Conservation (phyloP, 2,113 vertebrate species). For the Melanerpes aurifrons region DNA sequence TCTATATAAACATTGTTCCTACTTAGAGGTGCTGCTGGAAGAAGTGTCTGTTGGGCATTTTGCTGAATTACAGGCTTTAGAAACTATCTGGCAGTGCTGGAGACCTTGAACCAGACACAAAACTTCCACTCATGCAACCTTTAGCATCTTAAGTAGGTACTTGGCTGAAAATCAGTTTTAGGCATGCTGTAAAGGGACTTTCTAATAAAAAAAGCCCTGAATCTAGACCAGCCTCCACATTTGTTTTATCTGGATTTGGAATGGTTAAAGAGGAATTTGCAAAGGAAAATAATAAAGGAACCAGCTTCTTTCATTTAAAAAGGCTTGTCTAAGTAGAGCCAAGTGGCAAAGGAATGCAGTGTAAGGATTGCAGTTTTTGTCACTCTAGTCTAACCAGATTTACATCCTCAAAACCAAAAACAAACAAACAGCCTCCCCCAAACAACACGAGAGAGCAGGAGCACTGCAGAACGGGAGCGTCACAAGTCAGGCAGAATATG, state of each 20-base stretch:
- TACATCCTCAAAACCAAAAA: constrained; percentile 40
- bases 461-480: background rate
- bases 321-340: constrained; percentile 20
- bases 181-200: constrained; percentile 2
- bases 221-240: background rate
- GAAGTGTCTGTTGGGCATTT: constrained; percentile 27
- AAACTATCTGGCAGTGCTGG: constrained; percentile 40
- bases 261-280: constrained; percentile 33
- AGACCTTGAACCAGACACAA: constrained; percentile 8
- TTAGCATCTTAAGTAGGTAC: constrained; percentile 16
- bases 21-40: constrained; percentile 32
- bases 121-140: constrained; percentile 30
- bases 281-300: constrained; percentile 36
- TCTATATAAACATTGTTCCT: constrained; percentile 21
- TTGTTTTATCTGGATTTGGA: constrained; percentile 33
- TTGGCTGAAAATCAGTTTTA: constrained; percentile 32
- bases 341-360: constrained; percentile 38
- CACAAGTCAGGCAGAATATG: constrained; percentile 14
- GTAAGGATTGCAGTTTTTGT: constrained; percentile 39
- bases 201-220: background rate
- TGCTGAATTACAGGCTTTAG: constrained; percentile 48
- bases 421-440: constrained; percentile 50
- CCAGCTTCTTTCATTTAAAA: constrained; percentile 33
- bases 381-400: constrained; percentile 54
- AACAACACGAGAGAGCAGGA: background rate